Evolutionary conservation across 2,797 vertebrate species (phyloP).

Genomic region (Alcedo atthis): DNA sequence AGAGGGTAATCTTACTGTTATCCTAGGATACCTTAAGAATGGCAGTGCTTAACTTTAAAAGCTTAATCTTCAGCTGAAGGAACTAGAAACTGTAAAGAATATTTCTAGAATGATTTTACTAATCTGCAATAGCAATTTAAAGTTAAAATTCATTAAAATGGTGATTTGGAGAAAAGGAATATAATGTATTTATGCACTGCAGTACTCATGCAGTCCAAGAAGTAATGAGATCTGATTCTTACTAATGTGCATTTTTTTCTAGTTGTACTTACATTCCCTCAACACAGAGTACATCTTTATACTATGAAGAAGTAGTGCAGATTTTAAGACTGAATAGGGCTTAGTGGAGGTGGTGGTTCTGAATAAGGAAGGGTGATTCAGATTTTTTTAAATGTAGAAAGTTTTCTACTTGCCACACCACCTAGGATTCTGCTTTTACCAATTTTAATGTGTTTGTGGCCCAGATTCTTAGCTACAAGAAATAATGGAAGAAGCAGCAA

Average conservation of each 20-base stretch:
- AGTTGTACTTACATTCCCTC: background rate
- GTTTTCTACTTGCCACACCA: background rate
- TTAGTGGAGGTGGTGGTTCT: background rate
- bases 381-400: background rate
- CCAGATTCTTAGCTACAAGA: background rate
- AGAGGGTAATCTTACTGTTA: constrained; percentile 37
- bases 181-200: background rate
- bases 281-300: background rate
- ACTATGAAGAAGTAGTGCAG: background rate
- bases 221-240: background rate
- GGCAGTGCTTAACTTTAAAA: constrained; percentile 38
- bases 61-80: background rate
- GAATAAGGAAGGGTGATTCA: background rate
- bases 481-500: constrained; percentile 3
- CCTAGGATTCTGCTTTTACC: background rate
- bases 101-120: background rate
- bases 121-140: background rate
- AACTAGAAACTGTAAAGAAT: background rate
- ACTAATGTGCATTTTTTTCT: background rate
- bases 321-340: background rate
- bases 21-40: constrained; percentile 23
- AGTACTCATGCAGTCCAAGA: background rate
- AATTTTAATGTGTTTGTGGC: background rate
- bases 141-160: background rate
- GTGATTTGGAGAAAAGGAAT: background rate